Percentiles rank a stretch among this genome's conserved stretches.
These are phyloP conservation scores for Baronia brevicornis DNA, from an alignment of 2,888 invertebrate species.

Conservation along the genomic window DNA sequence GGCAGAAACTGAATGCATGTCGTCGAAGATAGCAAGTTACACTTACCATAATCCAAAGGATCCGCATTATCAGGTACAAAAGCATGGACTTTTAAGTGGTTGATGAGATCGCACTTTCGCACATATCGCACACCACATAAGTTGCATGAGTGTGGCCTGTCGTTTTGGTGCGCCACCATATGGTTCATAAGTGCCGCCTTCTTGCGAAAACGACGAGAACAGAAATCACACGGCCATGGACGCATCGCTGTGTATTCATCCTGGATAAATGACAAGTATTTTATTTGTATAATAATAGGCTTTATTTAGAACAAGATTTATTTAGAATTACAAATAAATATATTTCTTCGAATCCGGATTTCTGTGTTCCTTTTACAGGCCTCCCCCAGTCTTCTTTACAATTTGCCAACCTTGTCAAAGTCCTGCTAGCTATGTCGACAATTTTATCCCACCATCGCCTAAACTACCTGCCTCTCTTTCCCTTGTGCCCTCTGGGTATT, in stretches of 20 bases:
- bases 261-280: conserved; percentile 25
- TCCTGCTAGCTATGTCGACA: no score
- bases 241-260: conserved; percentile 84
- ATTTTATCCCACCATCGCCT: no score
- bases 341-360: no score
- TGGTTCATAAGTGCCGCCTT: conserved; percentile 90
- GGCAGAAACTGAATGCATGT: no score
- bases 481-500: no score
- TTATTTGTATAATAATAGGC: conserved; percentile 11
- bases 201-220: conserved; percentile 87
- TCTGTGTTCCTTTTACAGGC: no score
- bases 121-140: conserved; percentile 88
- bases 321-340: no score
- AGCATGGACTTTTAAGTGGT: conserved; percentile 88
- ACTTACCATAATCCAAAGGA: conserved; percentile 59
- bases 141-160: conserved; percentile 88
- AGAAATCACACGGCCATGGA: conserved; percentile 91
- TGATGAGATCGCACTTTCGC: conserved; percentile 86
- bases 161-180: conserved; percentile 91
- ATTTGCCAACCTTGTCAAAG: no score
- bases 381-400: no score
- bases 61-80: conserved; percentile 81
- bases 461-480: no score
- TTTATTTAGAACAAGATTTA: neutral
- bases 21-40: neutral